Evolutionary conservation across 2,888 invertebrate species (phyloP).

Genomic region (Chrysolina haemoptera): DNA sequence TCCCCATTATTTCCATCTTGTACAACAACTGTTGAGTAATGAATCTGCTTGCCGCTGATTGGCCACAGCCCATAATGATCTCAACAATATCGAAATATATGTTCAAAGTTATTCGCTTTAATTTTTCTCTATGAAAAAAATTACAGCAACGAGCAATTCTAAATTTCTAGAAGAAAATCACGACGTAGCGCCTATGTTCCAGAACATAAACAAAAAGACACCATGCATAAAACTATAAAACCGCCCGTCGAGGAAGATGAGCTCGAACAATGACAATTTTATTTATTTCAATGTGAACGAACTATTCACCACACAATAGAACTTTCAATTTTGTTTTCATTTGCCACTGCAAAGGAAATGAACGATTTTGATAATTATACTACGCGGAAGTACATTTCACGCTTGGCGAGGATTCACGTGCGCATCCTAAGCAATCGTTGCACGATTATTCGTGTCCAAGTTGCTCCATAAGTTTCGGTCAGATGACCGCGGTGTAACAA

Average conservation of each 20-base stretch:
- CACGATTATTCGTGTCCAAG: conserved; percentile 13
- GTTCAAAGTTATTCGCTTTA: no score
- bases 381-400: conserved; percentile 12
- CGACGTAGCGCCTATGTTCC: not conserved
- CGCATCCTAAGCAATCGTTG: conserved; percentile 15
- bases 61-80: no score
- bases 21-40: no score
- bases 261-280: conserved; percentile 9
- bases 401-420: conserved; percentile 19
- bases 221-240: conserved; percentile 12
- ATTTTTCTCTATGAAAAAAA: no score
- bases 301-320: not conserved
- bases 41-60: no score
- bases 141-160: not conserved
- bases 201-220: not conserved
- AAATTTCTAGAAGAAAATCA: not conserved
- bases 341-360: conserved; percentile 16
- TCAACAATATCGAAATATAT: no score
- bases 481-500: not conserved
- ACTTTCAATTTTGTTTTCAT: not conserved
- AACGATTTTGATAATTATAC: conserved; percentile 13
- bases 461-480: conserved; percentile 5
- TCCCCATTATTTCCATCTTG: no score
- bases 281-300: not conserved
- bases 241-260: not conserved